Evolutionary conservation across 2,888 invertebrate species (phyloP).

Genomic region (Bugulina stolonifera): DNA sequence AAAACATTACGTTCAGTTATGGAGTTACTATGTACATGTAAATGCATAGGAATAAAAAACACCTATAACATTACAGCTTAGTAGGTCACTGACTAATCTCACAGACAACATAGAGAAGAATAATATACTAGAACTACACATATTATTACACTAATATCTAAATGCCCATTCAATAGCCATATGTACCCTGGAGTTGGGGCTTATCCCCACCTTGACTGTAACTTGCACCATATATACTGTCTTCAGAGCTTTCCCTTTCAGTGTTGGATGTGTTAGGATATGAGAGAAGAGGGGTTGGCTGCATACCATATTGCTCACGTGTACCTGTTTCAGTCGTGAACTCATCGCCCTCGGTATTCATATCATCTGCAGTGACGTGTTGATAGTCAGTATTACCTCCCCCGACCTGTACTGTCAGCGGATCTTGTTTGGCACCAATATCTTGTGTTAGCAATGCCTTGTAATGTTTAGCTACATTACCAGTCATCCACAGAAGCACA

Average conservation of each 20-base stretch:
- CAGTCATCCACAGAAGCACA: slow-evolving; percentile 32
- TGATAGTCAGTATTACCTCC: neutral
- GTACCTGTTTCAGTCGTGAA: neutral
- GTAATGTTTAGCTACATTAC: neutral
- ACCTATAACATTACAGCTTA: no score
- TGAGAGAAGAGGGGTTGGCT: no score
- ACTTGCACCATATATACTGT: neutral
- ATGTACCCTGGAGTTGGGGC: neutral
- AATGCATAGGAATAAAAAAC: no score
- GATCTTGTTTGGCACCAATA: neutral
- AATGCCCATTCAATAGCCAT: neutral
- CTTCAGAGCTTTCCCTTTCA: no score
- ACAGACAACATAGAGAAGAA: no score
- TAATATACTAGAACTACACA: no score
- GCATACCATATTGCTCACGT: neutral
- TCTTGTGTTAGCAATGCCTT: neutral
- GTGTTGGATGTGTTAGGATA: no score
- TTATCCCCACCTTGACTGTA: no score
- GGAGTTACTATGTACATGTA: no score
- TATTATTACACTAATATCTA: no score
- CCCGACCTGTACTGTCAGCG: slow-evolving; percentile 4
- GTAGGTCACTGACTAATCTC: no score
- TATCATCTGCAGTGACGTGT: neutral
- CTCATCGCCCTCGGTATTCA: neutral
- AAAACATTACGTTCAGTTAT: no score